Conservation (phyloP, 2,888 invertebrate species). For the Lepidocyrtinus sp. region DNA sequence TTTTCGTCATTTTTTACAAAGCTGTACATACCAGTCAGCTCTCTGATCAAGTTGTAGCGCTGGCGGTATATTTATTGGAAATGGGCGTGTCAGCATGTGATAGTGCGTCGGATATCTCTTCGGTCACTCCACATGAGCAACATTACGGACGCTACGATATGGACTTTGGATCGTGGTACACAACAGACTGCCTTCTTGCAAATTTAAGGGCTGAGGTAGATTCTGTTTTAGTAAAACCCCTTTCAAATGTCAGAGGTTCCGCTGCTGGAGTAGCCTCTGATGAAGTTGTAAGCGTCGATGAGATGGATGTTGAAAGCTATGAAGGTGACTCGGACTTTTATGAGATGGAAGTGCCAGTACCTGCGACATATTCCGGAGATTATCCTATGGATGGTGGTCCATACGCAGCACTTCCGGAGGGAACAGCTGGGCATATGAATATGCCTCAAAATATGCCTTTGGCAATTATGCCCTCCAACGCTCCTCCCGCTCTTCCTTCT, state of each 20-base stretch:
- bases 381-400: constrained; percentile 60
- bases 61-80: constrained; percentile 89
- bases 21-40: constrained; percentile 82
- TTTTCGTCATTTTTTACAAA: constrained; percentile 88
- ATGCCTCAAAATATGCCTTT: constrained; percentile 23
- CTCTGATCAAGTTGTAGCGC: constrained; percentile 90
- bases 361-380: constrained; percentile 52
- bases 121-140: constrained; percentile 72
- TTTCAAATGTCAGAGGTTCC: not conserved
- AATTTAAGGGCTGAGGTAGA: constrained; percentile 82
- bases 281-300: constrained; percentile 67
- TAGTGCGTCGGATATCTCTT: constrained; percentile 65
- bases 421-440: constrained; percentile 5
- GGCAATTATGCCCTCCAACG: constrained; percentile 36
- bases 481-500: too few relatives aligned
- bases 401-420: constrained; percentile 30
- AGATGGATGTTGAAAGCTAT: constrained; percentile 79
- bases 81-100: constrained; percentile 79
- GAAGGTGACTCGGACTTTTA: constrained; percentile 77
- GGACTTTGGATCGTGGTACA: constrained; percentile 80
- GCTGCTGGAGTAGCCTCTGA: constrained; percentile 39
- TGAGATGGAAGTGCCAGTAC: constrained; percentile 70
- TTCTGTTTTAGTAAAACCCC: constrained; percentile 75
- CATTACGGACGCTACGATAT: constrained; percentile 74
- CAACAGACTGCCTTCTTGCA: constrained; percentile 82